phyloP scores from a whole-genome alignment of 2,888 invertebrate species.

The Scaptomyza flava region DNA sequence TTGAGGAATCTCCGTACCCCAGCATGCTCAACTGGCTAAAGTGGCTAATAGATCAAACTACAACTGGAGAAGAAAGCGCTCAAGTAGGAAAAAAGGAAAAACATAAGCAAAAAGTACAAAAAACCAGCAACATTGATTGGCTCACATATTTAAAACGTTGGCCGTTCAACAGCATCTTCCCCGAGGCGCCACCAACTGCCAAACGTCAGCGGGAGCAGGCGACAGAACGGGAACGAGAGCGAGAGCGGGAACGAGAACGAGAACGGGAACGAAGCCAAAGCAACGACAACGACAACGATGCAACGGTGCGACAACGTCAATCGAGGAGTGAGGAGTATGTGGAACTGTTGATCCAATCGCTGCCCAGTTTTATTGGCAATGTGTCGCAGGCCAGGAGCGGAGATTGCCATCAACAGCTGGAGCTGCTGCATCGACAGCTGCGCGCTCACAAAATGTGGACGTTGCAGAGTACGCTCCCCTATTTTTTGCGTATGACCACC shows the following conservation, averaged over 20 bases:
- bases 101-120: constrained; percentile 34
- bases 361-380: constrained; percentile 89
- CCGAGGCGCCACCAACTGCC: constrained; percentile 50
- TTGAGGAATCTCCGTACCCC: constrained; percentile 42
- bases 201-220: constrained; percentile 1
- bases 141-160: constrained; percentile 81
- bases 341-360: constrained; percentile 87
- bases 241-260: constrained; percentile 4
- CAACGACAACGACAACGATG: constrained; percentile 5
- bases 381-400: constrained; percentile 87
- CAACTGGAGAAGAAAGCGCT: constrained; percentile 22
- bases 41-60: constrained; percentile 63
- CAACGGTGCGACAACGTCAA: constrained; percentile 1
- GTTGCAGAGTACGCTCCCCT: constrained; percentile 88
- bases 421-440: constrained; percentile 88
- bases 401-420: constrained; percentile 88
- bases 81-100: constrained; percentile 28
- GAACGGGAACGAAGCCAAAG: constrained; percentile 2
- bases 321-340: constrained; percentile 39
- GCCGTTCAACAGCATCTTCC: constrained; percentile 82
- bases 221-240: background rate
- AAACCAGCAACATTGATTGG: constrained; percentile 59
- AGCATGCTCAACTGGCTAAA: constrained; percentile 81
- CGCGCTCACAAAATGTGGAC: constrained; percentile 90
- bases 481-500: constrained; percentile 6